These are phyloP conservation scores for Pangasius djambal DNA, from an alignment of 2,797 vertebrate genomes.

Conservation along the genomic window DNA sequence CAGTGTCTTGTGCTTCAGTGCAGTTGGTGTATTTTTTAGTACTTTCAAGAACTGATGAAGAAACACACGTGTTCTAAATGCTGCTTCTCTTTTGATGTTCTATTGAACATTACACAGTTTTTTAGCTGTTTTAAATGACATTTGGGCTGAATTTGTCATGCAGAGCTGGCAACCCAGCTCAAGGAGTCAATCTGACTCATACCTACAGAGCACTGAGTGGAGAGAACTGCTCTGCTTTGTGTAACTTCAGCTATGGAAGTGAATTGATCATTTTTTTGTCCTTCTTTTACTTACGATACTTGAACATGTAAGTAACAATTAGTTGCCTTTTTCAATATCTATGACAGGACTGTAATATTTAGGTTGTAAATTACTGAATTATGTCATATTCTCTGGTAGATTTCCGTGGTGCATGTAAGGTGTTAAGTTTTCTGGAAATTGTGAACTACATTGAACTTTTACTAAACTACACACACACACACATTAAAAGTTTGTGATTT, in stretches of 20 bases:
- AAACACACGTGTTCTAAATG: neutral
- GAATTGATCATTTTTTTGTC: neutral
- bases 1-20: neutral
- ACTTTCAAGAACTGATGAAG: neutral
- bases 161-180: neutral
- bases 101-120: neutral
- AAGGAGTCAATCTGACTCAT: conserved; percentile 7
- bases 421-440: neutral
- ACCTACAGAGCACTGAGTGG: neutral
- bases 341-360: neutral
- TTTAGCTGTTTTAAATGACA: neutral
- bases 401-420: neutral
- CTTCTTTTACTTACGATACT: neutral
- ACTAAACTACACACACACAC: neutral
- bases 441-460: neutral
- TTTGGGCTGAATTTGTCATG: neutral
- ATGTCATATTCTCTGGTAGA: neutral
- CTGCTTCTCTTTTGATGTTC: neutral
- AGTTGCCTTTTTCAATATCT: neutral
- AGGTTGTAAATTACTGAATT: neutral
- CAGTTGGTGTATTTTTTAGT: neutral
- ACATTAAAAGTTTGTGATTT: neutral
- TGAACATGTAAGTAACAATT: conserved; percentile 38
- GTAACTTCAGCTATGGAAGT: neutral
- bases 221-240: neutral